Evolutionary conservation across 2,797 vertebrate species (phyloP).

Genomic region (Coregonus sp.): DNA sequence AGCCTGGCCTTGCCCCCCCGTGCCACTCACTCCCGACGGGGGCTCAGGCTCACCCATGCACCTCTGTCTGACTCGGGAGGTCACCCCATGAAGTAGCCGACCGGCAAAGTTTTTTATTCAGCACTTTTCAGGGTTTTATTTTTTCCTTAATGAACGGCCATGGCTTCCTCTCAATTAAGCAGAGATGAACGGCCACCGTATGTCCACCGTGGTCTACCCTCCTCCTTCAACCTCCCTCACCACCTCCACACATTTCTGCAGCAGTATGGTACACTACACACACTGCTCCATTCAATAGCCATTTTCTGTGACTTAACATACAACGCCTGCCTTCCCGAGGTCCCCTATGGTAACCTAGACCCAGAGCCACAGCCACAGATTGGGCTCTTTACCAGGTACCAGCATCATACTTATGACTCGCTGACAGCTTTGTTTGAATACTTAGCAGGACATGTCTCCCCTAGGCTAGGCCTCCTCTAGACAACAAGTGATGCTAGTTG

Average conservation of each 20-base stretch:
- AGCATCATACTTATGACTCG: not conserved
- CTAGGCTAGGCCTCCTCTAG: constrained; percentile 46
- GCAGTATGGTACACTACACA: not conserved
- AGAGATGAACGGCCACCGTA: not conserved
- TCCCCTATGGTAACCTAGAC: not conserved
- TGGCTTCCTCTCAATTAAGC: constrained; percentile 11
- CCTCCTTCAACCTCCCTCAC: not conserved
- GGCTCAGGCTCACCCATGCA: too few relatives aligned
- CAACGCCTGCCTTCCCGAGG: not conserved
- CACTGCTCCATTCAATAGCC: not conserved
- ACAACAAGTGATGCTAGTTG: not conserved
- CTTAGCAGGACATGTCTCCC: constrained; percentile 41
- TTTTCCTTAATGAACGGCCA: not conserved
- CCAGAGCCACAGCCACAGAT: not conserved
- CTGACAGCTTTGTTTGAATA: not conserved
- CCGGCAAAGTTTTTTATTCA: not conserved
- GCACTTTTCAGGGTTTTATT: constrained; percentile 49
- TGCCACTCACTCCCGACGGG: too few relatives aligned
- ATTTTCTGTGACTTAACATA: not conserved
- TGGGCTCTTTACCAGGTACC: not conserved
- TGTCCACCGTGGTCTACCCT: not conserved
- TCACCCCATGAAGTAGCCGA: constrained; percentile 72
- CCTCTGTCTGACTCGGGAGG: constrained; percentile 52
- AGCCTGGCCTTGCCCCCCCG: too few relatives aligned
- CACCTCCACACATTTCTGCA: not conserved